These are phyloP conservation scores for Pogonus chalceus DNA, from an alignment of 1,140 invertebrate species.

Conservation along the genomic window DNA sequence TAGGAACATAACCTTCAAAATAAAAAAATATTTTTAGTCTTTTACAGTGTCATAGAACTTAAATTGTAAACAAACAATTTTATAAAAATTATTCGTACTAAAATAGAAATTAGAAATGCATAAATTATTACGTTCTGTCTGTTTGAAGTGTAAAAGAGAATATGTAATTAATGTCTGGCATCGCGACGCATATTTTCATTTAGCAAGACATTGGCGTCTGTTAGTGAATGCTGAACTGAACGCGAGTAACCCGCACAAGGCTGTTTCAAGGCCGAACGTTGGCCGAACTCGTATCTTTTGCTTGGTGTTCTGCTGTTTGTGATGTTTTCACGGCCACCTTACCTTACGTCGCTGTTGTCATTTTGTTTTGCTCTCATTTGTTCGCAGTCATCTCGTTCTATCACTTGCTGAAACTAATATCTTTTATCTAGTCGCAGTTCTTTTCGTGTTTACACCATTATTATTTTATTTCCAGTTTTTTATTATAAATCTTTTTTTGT, in stretches of 20 bases:
- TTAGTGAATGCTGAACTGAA: background rate
- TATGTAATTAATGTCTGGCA: too few relatives aligned
- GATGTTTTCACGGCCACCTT: background rate
- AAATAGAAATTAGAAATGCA: too few relatives aligned
- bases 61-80: too few relatives aligned
- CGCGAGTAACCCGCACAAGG: conserved; percentile 27
- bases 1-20: too few relatives aligned
- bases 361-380: background rate
- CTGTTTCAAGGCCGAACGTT: conserved; percentile 33
- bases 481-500: too few relatives aligned
- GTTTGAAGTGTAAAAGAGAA: too few relatives aligned
- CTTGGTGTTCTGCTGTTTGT: too few relatives aligned
- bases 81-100: too few relatives aligned
- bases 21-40: too few relatives aligned
- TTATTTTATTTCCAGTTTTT: too few relatives aligned
- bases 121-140: too few relatives aligned
- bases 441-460: background rate
- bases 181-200: background rate
- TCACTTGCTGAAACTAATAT: background rate
- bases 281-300: conserved; percentile 17
- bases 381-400: background rate
- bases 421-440: background rate
- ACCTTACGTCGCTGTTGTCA: background rate
- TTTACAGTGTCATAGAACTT: too few relatives aligned
- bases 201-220: conserved; percentile 5